These are phyloP conservation scores for Neotragus moschatus DNA, from an alignment of 2,113 vertebrate genomes.

Conservation along the genomic window DNA sequence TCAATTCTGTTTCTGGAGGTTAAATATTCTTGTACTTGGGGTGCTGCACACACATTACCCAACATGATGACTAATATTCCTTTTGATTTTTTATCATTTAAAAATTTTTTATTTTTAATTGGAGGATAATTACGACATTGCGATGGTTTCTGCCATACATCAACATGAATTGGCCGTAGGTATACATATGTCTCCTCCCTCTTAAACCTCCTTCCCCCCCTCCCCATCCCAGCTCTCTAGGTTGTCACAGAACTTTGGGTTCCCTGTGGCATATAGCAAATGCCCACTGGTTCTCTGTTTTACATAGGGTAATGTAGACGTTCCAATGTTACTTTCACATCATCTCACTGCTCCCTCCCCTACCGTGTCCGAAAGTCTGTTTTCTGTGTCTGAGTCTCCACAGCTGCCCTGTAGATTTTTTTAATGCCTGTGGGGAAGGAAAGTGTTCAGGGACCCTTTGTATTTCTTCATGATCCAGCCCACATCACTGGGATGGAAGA, in stretches of 20 bases:
- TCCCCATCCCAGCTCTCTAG: not conserved
- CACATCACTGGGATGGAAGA: not conserved
- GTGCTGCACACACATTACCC: not conserved
- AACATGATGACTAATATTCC: not conserved
- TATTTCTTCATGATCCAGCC: not conserved
- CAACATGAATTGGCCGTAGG: not conserved
- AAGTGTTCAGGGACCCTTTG: not conserved
- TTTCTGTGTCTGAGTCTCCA: not conserved
- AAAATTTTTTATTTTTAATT: not conserved
- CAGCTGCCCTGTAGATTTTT: not conserved
- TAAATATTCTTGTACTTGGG: not conserved
- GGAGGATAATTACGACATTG: not conserved
- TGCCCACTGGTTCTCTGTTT: not conserved
- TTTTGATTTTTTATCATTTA: not conserved
- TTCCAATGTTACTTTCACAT: not conserved
- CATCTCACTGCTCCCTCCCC: not conserved
- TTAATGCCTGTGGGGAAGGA: not conserved
- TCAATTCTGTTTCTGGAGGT: constrained; percentile 5
- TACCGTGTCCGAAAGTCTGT: not conserved
- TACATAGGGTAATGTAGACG: not conserved
- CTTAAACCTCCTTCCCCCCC: not conserved
- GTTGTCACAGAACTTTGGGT: not conserved
- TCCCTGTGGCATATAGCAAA: not conserved
- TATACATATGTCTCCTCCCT: not conserved
- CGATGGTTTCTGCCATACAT: not conserved